These are phyloP conservation scores for Lasiurus borealis DNA, from an alignment of 2,113 vertebrate species.

Conservation along the genomic window DNA sequence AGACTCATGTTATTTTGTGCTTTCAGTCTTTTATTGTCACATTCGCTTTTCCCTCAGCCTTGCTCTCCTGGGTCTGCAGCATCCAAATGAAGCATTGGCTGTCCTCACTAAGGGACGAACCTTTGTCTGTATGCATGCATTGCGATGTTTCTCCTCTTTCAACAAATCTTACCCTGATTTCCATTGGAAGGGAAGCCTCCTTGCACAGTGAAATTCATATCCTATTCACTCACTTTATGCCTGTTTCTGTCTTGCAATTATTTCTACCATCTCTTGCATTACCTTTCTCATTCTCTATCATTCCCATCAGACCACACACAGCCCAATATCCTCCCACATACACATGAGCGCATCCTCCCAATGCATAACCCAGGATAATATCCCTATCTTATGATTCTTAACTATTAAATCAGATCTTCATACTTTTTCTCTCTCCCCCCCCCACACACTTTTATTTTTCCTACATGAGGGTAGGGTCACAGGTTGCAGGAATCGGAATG, in stretches of 20 bases:
- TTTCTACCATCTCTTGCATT: not conserved
- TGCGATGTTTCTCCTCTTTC: not conserved
- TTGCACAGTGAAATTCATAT: not conserved
- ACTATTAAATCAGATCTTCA: not conserved
- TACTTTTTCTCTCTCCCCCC: fast-evolving
- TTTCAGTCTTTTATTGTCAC: not conserved
- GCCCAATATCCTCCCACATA: not conserved
- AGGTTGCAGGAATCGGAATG: not conserved
- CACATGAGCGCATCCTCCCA: not conserved
- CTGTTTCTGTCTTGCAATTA: not conserved
- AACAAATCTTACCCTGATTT: not conserved
- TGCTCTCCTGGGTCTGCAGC: not conserved
- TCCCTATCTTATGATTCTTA: not conserved
- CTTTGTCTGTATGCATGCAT: too few species aligned
- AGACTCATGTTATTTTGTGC: not conserved
- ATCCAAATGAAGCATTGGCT: not conserved
- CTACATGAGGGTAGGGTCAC: not conserved
- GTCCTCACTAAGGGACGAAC: not conserved
- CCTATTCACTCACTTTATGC: not conserved
- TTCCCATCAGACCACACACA: not conserved
- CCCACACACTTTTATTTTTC: not conserved
- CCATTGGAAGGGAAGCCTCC: not conserved
- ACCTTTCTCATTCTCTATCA: not conserved
- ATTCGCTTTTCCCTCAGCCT: not conserved
- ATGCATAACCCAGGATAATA: not conserved